Evolutionary conservation across 1,140 invertebrate genomes (phyloP), one percentile per base, ranked within the genome.

Genomic region (Kradibia gibbosae): DNA sequence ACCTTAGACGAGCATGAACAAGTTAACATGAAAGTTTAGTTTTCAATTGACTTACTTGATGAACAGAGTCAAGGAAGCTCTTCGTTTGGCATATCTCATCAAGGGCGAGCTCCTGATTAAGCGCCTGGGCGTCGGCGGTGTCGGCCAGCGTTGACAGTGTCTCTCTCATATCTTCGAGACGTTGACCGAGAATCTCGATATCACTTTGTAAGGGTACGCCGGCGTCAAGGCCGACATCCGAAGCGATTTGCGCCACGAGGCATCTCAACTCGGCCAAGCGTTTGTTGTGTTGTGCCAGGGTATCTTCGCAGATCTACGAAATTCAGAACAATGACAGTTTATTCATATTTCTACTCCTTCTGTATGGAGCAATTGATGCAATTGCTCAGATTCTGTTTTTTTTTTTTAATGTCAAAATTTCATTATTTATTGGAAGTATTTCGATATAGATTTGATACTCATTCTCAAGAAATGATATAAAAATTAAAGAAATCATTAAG

Each of bases 181-280:
- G 92, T 78, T 93, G 92, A 25, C 95, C 95, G n/a, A 96, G 90
- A 0, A 94, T 94, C 83, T 96, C 95, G 11, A 96, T 93, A 86
- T 96, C 96, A n/a, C 94, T 93, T 53, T 95, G 94, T 60, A 96
- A 90, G 0, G 95, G 93, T 17, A 93, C 92, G 55, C 93, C 92
- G 7, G 92, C 92, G 86, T 95, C 94, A 71, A 96, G 91, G 28
- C 95, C 95, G 31, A 96, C 94, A 86, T 95, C 94, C 7, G 94
- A 93, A 0, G 95, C 95, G 50, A 96, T 96, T 81, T 95, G 93
- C 2, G 94, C 93, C 17, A 96, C 95, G 82, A 96, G 92, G n/a
- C 94, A 93, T 22, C 94, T 93, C 28, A 96, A 91, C 86, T 96
- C 95, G 13, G 93, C 93, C 31, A 96, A 87, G 70, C 93, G 92